Evolutionary conservation across 2,797 vertebrate genomes (phyloP), one percentile per base, ranked within the genome.

Genomic region (Danio aesculapii): DNA sequence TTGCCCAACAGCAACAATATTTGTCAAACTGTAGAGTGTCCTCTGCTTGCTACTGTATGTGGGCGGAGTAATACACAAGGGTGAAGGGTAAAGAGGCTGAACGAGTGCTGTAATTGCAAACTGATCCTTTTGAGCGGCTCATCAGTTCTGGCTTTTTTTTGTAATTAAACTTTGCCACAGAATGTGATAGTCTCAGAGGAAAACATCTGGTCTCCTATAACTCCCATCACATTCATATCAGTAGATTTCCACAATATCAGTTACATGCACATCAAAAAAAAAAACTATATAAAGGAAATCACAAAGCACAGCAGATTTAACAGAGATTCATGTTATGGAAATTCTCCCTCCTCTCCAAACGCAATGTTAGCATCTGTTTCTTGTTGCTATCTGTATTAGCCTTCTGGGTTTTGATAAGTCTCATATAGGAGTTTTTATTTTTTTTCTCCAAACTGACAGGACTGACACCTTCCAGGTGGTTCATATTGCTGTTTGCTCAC

Each of bases 351-450:
- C 66, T 52, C 21, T 49, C 19, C 21, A 76, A 50, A 81, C 13
- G 12, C 55, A 30, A 30, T 57, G 46, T 47, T 19, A 66, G 72
- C 75, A 83, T 83, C 67, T 85, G 79, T 41, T 82, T 77, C 59
- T 67, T 39, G 57, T 77, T 63, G 66, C 39, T 59, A 55, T 68
- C 62, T 74, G 47, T 19, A 72, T 52, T 13, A 61, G 46, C 8
- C 47, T 59, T 75, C 44, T 53, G 75, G 75, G 79, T 43, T 74
- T 78, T 81, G 66, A 81, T 75, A 75, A 75, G 52, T 70, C 44
- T 19, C 6, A 62, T 12, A 52, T n/a, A 63, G 30, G 49, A 49
- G 14, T 19, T 14, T 66, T 53, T n/a, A n/a, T n/a, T 10, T 49
- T 19, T 5, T 72, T 30, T 3, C 52, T 61, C 12, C 10, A 41